A percentile compares a stretch with the other conserved stretches of the same genome.
Conservation (phyloP, 2,113 vertebrate genomes). For the Lontra canadensis region DNA sequence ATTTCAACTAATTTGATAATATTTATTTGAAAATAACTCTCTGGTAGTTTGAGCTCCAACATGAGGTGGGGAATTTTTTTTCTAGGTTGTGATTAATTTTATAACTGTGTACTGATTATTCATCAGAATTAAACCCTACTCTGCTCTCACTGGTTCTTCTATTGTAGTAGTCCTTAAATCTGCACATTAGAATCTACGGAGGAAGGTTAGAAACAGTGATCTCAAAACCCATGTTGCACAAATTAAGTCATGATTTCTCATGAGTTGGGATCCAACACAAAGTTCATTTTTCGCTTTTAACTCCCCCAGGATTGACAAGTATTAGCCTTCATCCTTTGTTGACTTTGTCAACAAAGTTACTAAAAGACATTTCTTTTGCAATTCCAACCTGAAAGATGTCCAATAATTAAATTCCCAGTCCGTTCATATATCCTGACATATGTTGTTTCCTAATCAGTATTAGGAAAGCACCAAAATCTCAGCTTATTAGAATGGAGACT, state of each 20-base stretch:
- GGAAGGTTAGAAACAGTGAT: neutral
- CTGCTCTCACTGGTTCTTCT: neutral
- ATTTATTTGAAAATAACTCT: neutral
- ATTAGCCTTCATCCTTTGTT: neutral
- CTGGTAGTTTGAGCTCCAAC: neutral
- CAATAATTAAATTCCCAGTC: neutral
- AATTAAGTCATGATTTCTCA: neutral
- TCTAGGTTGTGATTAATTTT: neutral
- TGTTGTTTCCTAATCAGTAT: neutral
- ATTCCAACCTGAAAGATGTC: neutral
- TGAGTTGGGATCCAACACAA: neutral
- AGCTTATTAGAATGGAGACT: neutral
- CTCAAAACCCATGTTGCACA: neutral
- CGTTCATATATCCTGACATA: neutral
- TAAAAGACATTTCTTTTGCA: neutral
- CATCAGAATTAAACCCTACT: neutral
- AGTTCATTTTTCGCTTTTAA: neutral
- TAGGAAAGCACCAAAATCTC: neutral
- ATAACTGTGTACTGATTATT: neutral
- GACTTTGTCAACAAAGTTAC: neutral
- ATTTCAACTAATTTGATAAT: neutral
- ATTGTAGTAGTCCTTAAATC: neutral
- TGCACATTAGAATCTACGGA: neutral
- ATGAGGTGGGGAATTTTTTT: neutral
- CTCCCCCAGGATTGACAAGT: neutral